Evolutionary conservation across 2,888 invertebrate species (phyloP).

Genomic region (Heliconius hortense): DNA sequence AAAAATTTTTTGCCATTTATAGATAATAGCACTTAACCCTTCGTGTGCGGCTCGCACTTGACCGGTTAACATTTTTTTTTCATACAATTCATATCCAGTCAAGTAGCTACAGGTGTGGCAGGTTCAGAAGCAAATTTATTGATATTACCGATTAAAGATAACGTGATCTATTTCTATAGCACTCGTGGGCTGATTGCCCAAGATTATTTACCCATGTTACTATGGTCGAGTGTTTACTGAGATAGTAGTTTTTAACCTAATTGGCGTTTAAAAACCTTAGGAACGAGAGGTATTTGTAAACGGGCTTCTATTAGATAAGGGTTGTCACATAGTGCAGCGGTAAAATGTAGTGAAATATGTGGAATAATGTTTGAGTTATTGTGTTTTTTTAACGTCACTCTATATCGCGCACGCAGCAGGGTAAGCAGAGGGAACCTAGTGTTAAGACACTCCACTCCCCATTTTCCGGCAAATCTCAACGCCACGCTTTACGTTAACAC

Average conservation of each 20-base stretch:
- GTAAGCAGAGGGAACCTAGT: too few relatives aligned
- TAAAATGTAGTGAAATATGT: not conserved
- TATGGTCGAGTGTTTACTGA: slow-evolving; percentile 42
- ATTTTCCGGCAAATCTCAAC: too few relatives aligned
- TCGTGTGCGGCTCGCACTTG: too few relatives aligned
- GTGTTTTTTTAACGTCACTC: too few relatives aligned
- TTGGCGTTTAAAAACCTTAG: slow-evolving; percentile 42
- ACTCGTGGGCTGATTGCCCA: slow-evolving; percentile 39
- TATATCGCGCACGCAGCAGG: too few relatives aligned
- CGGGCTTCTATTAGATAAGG: slow-evolving; percentile 26
- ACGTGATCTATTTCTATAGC: slow-evolving; percentile 49
- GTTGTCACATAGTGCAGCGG: not conserved
- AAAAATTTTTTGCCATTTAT: too few relatives aligned
- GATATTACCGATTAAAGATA: slow-evolving; percentile 50
- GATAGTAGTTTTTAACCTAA: slow-evolving; percentile 44
- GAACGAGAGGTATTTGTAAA: slow-evolving; percentile 29
- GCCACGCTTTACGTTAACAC: too few relatives aligned
- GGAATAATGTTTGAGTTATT: not conserved
- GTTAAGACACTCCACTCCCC: too few relatives aligned
- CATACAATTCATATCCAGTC: slow-evolving; percentile 28
- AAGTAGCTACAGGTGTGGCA: slow-evolving; percentile 40
- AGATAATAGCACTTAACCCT: too few relatives aligned
- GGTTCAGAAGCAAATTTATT: slow-evolving; percentile 41
- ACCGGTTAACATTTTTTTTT: not conserved
- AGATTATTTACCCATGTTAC: slow-evolving; percentile 42